Conservation (phyloP, 2,888 invertebrate species). For the Plebejus melissa region DNA sequence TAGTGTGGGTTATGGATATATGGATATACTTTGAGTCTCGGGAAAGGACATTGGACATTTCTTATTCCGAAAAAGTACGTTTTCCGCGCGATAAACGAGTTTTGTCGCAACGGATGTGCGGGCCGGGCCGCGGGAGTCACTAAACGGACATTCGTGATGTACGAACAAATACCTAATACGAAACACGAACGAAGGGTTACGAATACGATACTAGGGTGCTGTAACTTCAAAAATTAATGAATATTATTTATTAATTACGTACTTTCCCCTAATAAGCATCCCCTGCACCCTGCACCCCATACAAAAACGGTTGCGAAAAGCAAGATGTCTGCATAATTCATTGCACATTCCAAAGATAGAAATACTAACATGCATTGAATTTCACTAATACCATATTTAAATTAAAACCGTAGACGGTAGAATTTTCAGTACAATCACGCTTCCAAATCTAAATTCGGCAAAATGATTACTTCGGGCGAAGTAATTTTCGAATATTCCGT, state of each 20-base stretch:
- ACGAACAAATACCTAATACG: background rate
- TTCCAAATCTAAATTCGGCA: background rate
- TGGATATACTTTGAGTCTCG: too few relatives aligned
- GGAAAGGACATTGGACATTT: too few relatives aligned
- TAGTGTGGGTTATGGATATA: too few relatives aligned
- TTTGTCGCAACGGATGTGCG: too few relatives aligned
- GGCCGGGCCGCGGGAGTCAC: too few relatives aligned
- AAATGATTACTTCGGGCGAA: slow-evolving; percentile 24
- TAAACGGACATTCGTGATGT: background rate
- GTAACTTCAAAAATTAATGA: slow-evolving; percentile 21
- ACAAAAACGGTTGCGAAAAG: background rate
- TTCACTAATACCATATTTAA: background rate
- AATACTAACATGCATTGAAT: background rate
- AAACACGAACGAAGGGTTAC: background rate
- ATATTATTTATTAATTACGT: slow-evolving; percentile 23
- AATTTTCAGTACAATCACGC: background rate
- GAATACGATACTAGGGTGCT: slow-evolving; percentile 5
- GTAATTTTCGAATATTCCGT: slow-evolving; percentile 36
- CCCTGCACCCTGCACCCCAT: background rate
- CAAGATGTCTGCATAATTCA: background rate
- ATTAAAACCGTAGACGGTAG: background rate
- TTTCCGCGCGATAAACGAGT: too few relatives aligned
- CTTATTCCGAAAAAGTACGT: too few relatives aligned
- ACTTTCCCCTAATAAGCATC: background rate
- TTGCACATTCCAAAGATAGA: background rate